Conservation (phyloP, 1,140 invertebrate genomes). For the Himalopsyche phryganea region DNA sequence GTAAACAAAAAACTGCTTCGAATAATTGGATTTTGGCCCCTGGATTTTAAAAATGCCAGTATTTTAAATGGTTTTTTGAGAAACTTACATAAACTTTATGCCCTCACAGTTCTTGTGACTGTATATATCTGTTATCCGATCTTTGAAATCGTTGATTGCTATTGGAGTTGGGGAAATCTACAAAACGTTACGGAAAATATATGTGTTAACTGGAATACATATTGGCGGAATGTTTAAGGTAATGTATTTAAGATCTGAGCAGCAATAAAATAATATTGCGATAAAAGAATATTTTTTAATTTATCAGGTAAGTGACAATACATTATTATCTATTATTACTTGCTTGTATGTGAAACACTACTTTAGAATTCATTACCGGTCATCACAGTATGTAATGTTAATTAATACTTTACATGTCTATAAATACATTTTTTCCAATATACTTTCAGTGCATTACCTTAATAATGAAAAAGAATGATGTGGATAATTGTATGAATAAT, state of each 20-base stretch:
- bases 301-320: too few species aligned
- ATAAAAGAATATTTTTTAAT: too few species aligned
- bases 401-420: too few species aligned
- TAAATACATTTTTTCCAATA: too few species aligned
- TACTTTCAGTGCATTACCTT: slow-evolving; percentile 2
- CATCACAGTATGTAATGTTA: too few species aligned
- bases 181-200: slow-evolving; percentile 7
- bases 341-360: too few species aligned
- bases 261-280: neutral
- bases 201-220: slow-evolving; percentile 5
- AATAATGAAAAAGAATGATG: slow-evolving; percentile 7
- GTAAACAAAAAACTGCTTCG: neutral
- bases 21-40: slow-evolving; percentile 9
- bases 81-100: neutral
- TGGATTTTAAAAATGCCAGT: neutral
- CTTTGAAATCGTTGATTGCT: slow-evolving; percentile 3
- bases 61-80: too few species aligned
- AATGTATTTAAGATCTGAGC: neutral
- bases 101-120: neutral
- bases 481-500: slow-evolving; percentile 2
- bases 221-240: slow-evolving; percentile 11
- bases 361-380: too few species aligned
- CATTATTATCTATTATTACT: too few species aligned
- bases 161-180: neutral
- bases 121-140: slow-evolving; percentile 8